A percentile compares a stretch with the other conserved stretches of the same genome.
Conservation (phyloP, 1,140 invertebrate genomes). For the Euwallacea similis region DNA sequence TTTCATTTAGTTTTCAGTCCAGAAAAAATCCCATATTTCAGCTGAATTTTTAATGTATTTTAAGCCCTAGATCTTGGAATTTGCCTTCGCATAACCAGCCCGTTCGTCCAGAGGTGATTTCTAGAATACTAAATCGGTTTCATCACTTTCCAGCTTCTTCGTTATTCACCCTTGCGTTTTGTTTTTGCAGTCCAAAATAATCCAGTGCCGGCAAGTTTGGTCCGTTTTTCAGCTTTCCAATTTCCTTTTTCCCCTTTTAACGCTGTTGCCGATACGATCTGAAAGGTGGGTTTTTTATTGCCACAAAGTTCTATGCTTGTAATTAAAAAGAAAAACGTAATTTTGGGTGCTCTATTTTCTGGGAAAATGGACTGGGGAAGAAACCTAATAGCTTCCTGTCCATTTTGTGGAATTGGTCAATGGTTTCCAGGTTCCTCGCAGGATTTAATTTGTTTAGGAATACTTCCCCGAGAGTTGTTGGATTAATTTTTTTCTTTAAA, state of each 20-base stretch:
- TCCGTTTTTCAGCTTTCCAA: slow-evolving; percentile 34
- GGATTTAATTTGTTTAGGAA: no score
- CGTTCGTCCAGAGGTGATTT: slow-evolving; percentile 10
- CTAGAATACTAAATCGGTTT: slow-evolving; percentile 22
- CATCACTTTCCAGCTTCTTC: slow-evolving; percentile 29
- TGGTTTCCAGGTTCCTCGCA: no score
- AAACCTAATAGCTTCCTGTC: background rate
- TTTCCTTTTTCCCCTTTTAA: slow-evolving; percentile 34
- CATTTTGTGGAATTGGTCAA: no score
- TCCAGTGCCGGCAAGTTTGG: slow-evolving; percentile 32
- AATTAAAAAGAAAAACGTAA: slow-evolving; percentile 21
- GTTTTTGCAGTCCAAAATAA: slow-evolving; percentile 36
- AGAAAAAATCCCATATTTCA: background rate
- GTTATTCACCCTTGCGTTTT: slow-evolving; percentile 34
- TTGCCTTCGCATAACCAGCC: slow-evolving; percentile 10
- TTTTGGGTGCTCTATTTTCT: slow-evolving; percentile 8
- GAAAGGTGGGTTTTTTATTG: slow-evolving; percentile 33
- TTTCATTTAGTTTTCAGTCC: background rate
- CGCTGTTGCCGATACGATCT: slow-evolving; percentile 28
- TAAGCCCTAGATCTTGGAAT: background rate
- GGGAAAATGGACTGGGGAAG: slow-evolving; percentile 14
- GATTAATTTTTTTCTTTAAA: no score
- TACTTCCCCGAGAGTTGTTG: no score
- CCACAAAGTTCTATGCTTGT: slow-evolving; percentile 14
- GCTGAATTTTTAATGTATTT: background rate